Percentiles rank a stretch among this genome's conserved stretches.
Conservation (phyloP, 64 coral and sea anemone species). For the Exaiptasia diaphana region DNA sequence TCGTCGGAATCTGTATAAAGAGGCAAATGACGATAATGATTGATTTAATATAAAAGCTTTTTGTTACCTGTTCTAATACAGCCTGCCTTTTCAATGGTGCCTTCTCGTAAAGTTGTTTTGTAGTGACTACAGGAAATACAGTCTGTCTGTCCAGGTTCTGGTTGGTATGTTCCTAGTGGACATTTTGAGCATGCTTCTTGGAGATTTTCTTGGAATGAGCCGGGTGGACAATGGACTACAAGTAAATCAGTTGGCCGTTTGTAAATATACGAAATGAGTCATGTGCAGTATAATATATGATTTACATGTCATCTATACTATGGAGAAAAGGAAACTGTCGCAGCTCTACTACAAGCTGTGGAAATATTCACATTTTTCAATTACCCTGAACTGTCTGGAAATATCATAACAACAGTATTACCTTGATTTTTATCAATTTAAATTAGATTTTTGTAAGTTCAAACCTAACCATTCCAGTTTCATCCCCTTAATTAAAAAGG, state of each 20-base stretch:
- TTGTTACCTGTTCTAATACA: too few species aligned
- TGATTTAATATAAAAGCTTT: too few species aligned
- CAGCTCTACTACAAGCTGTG: not conserved
- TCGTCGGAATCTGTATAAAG: too few species aligned
- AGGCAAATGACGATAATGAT: too few species aligned
- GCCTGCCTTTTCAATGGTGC: not conserved
- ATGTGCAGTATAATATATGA: not conserved
- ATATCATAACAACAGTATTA: not conserved
- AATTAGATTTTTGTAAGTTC: not conserved
- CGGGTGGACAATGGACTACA: slow-evolving; percentile 8
- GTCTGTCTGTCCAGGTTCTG: not conserved
- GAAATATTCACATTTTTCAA: too few species aligned
- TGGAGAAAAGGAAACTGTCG: not conserved
- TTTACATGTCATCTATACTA: not conserved
- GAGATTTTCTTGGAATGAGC: not conserved
- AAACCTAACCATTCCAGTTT: too few species aligned
- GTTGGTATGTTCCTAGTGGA: slow-evolving; percentile 9
- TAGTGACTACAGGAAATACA: not conserved
- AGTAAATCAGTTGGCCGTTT: not conserved
- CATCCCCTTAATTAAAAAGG: too few species aligned
- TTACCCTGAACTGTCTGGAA: not conserved
- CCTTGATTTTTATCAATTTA: not conserved
- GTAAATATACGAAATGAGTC: not conserved
- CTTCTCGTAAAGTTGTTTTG: not conserved
- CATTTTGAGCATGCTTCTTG: not conserved